Conservation (phyloP, 1,140 invertebrate species). For the Coenobita brevimanus region DNA sequence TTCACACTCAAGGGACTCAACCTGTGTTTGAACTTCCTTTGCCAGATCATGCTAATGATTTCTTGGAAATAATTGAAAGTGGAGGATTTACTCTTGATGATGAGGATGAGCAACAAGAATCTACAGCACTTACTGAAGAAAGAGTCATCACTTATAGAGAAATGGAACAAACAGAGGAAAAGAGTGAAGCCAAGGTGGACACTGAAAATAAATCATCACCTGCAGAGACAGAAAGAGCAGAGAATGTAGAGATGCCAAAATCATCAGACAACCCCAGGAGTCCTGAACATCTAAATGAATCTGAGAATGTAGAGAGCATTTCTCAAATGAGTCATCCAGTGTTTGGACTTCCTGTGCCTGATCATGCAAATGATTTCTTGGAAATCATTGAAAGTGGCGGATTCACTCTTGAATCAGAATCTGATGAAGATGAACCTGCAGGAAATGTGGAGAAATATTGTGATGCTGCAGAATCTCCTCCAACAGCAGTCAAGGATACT, state of each 20-base stretch:
- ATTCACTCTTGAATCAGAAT: constrained; percentile 53
- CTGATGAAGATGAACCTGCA: too few species aligned
- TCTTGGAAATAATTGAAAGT: constrained; percentile 59
- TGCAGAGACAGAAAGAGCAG: too few species aligned
- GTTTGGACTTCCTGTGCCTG: constrained; percentile 57
- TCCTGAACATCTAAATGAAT: too few species aligned
- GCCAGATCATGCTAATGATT: constrained; percentile 68
- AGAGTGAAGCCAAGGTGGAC: neutral
- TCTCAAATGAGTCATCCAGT: too few species aligned
- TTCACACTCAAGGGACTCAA: too few species aligned
- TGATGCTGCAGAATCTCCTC: too few species aligned
- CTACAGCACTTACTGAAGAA: neutral
- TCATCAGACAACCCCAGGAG: neutral
- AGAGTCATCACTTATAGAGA: too few species aligned
- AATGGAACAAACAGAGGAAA: neutral
- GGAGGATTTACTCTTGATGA: constrained; percentile 60
- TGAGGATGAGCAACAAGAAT: constrained; percentile 38
- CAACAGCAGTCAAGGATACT: too few species aligned
- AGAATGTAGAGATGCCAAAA: too few species aligned
- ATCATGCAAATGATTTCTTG: constrained; percentile 68
- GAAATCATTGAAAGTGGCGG: constrained; percentile 63
- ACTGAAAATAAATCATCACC: neutral
- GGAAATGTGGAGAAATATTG: too few species aligned
- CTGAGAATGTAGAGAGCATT: too few species aligned
- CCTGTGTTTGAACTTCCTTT: constrained; percentile 44